Evolutionary conservation across 2,113 vertebrate genomes (phyloP), one percentile per base, ranked within the genome.

Genomic region (Oncorhynchus keta): DNA sequence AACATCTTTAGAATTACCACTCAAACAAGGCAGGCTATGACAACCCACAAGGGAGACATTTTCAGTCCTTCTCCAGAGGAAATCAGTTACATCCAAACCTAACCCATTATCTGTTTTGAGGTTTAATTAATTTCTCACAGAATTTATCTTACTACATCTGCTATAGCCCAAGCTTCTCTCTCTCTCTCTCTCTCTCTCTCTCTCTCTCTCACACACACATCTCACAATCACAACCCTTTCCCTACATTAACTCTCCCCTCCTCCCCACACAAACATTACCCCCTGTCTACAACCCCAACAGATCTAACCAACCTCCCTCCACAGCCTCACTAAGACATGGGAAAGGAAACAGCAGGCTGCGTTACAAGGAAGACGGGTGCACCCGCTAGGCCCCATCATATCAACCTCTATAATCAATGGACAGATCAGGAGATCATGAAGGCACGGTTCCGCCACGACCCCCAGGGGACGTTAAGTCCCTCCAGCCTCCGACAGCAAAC

Each of bases 331-430:
- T 22, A 48, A 73, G 59, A 70, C 81, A 75, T 0, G 45, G 83
- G 82, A 81, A 77, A 79, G 65, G 49, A 68, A 9, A 79, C 82
- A 72, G 77, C 30, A 1, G 14, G 70, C 39, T 8, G 9, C 39
- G 2, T 45, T 45, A 45, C 11, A 11, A 45, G 9, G 39, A 45
- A 45, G 2, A 9, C 2, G 9, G 39, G 39, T 45, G 39, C 39
- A 11, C 2, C 73, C 70, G 77, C 79, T 74, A 75, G 45, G 74
- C 78, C 2, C 24, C 0, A 32, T 84, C 22, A 75, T 80, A 86
- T 85, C 87, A 86, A 82, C 79, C 72, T 57, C 78, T 35, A 48
- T 80, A 81, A 86, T 86, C 79, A 86, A 80, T 82, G 81, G 51
- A 83, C 69, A 65, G 73, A 20, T 87, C 75, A 2, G 75, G 76